Evolutionary conservation across 1,140 invertebrate genomes (phyloP), one percentile per base, ranked within the genome.

Genomic region (Gyrodactylus bullatarudis): DNA sequence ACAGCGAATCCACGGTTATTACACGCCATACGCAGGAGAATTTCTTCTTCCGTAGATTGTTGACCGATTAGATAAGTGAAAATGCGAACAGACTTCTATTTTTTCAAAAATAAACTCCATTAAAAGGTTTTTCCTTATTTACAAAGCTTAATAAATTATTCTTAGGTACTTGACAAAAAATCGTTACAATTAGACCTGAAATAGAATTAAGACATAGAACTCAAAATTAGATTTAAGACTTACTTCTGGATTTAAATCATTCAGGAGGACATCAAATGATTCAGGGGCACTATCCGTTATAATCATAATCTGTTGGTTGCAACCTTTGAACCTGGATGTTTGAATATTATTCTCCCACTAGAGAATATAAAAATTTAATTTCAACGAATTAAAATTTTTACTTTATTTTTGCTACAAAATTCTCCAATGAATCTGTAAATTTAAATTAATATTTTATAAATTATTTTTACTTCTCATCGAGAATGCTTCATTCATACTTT

Each of bases 61-160:
- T 89, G 85, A 70, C 92, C 91, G 81, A 99, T 90, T 75, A 96
- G 83, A 84, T 95, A 98, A 25, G 94, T 95, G 81, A 99, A 99
- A 75, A 99, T 87, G 76, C 94, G 84, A 19, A 95, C 89, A 75
- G 89, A 86, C 21, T 71, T 23, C 69, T 71, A 26, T 71, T 8
- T 23, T 16, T 24, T 71, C 21, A 26, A 71, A 19, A 73, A 8
- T 73, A 1, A 20, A n/a, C 20, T n/a, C n/a, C n/a, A n/a, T n/a
- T n/a, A n/a, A n/a, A n/a, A n/a, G n/a, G n/a, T n/a, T n/a, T n/a
- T n/a, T n/a, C n/a, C n/a, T n/a, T n/a, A n/a, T 73, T 73, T 34
- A 24, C 19, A 0, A 0, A 70, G n/a, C 19, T 74, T 8, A 71
- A 23, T 71, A 22, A 8, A 24, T 23, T 24, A 16, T 26, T 26